These are phyloP conservation scores for Conchocele bisecta DNA, from an alignment of 2,888 invertebrate species.

Conservation along the genomic window DNA sequence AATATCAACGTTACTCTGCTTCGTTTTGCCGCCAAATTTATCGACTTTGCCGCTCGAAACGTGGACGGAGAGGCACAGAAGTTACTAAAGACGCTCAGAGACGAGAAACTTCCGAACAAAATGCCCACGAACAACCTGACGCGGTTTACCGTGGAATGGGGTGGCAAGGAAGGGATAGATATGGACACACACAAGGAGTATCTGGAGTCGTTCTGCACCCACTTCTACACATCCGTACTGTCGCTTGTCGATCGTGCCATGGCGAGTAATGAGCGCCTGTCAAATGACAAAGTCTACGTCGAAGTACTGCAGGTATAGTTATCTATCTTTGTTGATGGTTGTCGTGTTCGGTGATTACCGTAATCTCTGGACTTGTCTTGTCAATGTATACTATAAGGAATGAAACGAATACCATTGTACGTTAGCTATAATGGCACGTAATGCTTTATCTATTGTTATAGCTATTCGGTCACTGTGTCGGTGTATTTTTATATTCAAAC, in stretches of 20 bases:
- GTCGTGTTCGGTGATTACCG: too few relatives aligned
- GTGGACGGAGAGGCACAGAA: conserved; percentile 97
- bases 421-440: too few relatives aligned
- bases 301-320: too few relatives aligned
- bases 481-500: too few relatives aligned
- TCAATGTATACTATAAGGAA: too few relatives aligned
- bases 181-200: conserved; percentile 95
- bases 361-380: too few relatives aligned
- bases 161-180: conserved; percentile 93
- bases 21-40: conserved; percentile 91
- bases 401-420: too few relatives aligned
- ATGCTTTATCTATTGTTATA: too few relatives aligned
- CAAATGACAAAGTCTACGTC: conserved; percentile 82
- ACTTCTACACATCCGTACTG: conserved; percentile 88
- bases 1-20: conserved; percentile 98
- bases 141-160: conserved; percentile 95
- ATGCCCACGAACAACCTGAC: conserved; percentile 69
- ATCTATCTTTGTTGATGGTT: too few relatives aligned
- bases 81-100: conserved; percentile 92
- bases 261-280: conserved; percentile 96
- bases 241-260: conserved; percentile 96
- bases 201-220: conserved; percentile 95
- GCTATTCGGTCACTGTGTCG: too few relatives aligned
- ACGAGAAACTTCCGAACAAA: conserved; percentile 90
- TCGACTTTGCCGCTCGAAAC: conserved; percentile 90